Evolutionary conservation across 2,888 invertebrate species (phyloP).

Genomic region (Morinoia aosen): DNA sequence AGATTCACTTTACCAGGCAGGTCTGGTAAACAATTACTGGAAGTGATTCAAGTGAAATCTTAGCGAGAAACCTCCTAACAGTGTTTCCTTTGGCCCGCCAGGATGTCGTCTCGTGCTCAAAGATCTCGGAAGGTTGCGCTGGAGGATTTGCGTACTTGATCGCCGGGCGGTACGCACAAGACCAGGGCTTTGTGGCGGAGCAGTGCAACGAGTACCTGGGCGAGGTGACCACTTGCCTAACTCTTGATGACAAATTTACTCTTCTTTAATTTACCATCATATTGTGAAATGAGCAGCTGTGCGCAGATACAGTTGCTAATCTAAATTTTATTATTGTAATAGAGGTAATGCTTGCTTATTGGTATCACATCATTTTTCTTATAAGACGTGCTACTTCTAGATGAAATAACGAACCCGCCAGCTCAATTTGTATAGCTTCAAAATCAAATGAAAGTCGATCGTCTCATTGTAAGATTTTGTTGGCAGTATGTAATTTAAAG

Average conservation of each 20-base stretch:
- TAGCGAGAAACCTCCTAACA: neutral
- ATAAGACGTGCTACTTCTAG: too few species aligned
- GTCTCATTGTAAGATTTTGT: too few species aligned
- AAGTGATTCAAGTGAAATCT: neutral
- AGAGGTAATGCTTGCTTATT: too few species aligned
- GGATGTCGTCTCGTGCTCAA: constrained; percentile 73
- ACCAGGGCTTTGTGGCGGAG: constrained; percentile 73
- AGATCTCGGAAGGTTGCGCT: constrained; percentile 73
- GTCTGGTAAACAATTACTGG: neutral
- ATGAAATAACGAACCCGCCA: too few species aligned
- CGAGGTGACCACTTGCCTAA: constrained; percentile 70
- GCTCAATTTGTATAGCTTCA: too few species aligned
- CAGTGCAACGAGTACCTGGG: constrained; percentile 70
- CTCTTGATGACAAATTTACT: too few species aligned
- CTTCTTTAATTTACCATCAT: constrained; percentile 59
- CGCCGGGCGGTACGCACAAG: constrained; percentile 71
- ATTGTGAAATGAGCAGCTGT: constrained; percentile 70
- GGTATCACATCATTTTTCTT: too few species aligned
- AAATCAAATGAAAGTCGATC: too few species aligned
- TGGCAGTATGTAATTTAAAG: too few species aligned
- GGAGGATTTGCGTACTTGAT: constrained; percentile 72
- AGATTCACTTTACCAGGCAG: too few species aligned
- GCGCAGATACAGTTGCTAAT: constrained; percentile 70
- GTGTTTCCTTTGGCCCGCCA: neutral
- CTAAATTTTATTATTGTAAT: constrained; percentile 71